A percentile compares a stretch with the other conserved stretches of the same genome.
Conservation (phyloP, 1,140 invertebrate species). For the Brachionus rotundiformis region DNA sequence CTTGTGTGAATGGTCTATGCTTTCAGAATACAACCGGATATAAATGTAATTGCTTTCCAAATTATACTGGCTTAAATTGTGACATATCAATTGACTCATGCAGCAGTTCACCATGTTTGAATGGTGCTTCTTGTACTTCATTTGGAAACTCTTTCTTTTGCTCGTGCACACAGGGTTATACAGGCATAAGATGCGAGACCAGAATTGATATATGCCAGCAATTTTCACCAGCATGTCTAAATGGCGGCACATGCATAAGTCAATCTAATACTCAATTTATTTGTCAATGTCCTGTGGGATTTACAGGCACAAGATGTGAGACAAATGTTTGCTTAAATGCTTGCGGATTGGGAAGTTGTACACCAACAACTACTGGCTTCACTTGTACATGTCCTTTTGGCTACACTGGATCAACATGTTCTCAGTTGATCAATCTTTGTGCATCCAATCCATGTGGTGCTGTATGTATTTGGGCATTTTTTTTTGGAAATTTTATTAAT, state of each 20-base stretch:
- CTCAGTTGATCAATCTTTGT: slow-evolving; percentile 87
- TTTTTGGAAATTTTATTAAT: neutral
- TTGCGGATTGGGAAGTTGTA: slow-evolving; percentile 52
- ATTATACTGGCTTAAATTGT: slow-evolving; percentile 58
- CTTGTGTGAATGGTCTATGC: slow-evolving; percentile 39
- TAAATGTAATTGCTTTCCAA: slow-evolving; percentile 56
- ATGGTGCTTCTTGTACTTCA: slow-evolving; percentile 50
- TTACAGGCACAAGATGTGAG: slow-evolving; percentile 37
- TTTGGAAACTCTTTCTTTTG: slow-evolving; percentile 13
- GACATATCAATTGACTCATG: slow-evolving; percentile 55
- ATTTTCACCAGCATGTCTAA: slow-evolving; percentile 71
- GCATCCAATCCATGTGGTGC: slow-evolving; percentile 70
- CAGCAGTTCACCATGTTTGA: slow-evolving; percentile 55
- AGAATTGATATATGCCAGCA: neutral
- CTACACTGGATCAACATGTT: slow-evolving; percentile 58
- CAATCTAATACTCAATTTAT: slow-evolving; percentile 74
- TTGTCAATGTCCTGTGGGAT: slow-evolving; percentile 66
- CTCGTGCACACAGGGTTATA: slow-evolving; percentile 33
- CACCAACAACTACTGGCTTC: slow-evolving; percentile 16
- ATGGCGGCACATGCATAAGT: slow-evolving; percentile 74
- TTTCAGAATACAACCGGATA: neutral
- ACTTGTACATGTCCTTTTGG: slow-evolving; percentile 79
- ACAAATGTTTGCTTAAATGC: slow-evolving; percentile 52
- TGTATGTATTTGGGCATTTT: neutral
- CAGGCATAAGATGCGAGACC: slow-evolving; percentile 52